Evolutionary conservation across 2,113 vertebrate genomes (phyloP), one percentile per base, ranked within the genome.

Genomic region (Myrmophylax atrothorax): DNA sequence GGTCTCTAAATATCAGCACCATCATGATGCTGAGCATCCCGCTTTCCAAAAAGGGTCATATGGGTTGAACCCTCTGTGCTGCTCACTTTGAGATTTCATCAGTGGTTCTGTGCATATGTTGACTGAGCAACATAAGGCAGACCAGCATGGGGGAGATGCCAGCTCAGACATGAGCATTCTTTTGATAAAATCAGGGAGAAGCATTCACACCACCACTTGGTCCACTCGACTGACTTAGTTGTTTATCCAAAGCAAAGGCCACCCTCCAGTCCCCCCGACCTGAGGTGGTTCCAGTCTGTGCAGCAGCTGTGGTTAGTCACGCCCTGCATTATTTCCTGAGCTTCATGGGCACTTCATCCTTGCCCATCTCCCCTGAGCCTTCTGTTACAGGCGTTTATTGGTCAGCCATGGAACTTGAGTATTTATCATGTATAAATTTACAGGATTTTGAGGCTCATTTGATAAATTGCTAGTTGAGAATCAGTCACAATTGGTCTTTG

Each of bases 41-140:
- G 25, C 25, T 42, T 0, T 0, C 19, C 0, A 1, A 44, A 23
- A 50, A 46, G 33, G 31, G 46, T 7, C 18, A 3, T 28, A 8
- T 83, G 63, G 18, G 7, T 31, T 91, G 37, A 79, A 69, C 67
- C 12, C 24, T 38, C 17, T n/a, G 16, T 25, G 38, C 18, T 85
- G 22, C 9, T 44, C 5, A 49, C 35, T 56, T 18, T 67, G 50
- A 40, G 63, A 40, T 76, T 18, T 11, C 62, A 17, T 59, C 9
- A 14, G 23, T 47, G 31, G 19, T 56, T 91, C 15, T 33, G n/a
- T 70, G 12, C 8, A 1, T n/a, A 7, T 33, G 24, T 64, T 79
- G 62, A 19, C 29, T 50, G 26, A 82, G 23, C 38, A 29, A 9
- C 1, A 5, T 60, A 63, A 75, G 28, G 62, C 38, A 40, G 69